Percentiles rank a stretch among this genome's conserved stretches.
These are phyloP conservation scores for Caenorhabditis zanzibari DNA, from an alignment of 2,888 invertebrate species.

Conservation along the genomic window DNA sequence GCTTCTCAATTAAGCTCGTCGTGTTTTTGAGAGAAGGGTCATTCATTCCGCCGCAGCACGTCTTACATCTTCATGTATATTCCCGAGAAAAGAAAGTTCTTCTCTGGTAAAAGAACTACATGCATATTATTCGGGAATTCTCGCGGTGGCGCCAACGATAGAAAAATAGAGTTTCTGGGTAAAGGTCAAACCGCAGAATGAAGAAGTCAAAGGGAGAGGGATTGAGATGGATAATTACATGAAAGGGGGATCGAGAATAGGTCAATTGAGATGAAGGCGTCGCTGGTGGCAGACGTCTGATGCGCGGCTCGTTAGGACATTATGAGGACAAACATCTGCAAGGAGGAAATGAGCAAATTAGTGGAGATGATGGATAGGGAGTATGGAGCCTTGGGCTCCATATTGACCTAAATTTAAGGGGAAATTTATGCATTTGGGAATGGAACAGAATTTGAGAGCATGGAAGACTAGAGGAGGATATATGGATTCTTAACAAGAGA, in stretches of 20 bases:
- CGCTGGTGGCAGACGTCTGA: slow-evolving; percentile 1
- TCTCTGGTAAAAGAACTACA: slow-evolving; percentile 33
- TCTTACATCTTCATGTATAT: background rate
- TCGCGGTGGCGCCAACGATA: background rate
- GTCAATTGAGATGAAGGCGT: slow-evolving; percentile 54
- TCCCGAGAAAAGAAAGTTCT: background rate
- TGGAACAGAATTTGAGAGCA: no score
- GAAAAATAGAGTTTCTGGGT: slow-evolving; percentile 53
- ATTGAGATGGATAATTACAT: slow-evolving; percentile 54
- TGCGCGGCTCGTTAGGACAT: background rate
- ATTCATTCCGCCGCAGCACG: background rate
- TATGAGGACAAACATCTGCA: slow-evolving; percentile 9
- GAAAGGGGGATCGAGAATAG: slow-evolving; percentile 48
- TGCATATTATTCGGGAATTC: slow-evolving; percentile 44
- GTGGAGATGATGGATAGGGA: background rate
- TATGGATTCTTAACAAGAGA: no score
- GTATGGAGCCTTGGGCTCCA: background rate
- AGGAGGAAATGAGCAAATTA: background rate
- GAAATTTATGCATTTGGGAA: background rate
- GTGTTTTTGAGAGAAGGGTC: slow-evolving; percentile 35
- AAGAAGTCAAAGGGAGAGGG: background rate
- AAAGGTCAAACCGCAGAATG: slow-evolving; percentile 55
- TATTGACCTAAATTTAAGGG: background rate
- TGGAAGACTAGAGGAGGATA: no score
- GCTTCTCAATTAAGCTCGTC: slow-evolving; percentile 63